Conservation (phyloP, 1,140 invertebrate genomes). For the Drosophila elegans region DNA sequence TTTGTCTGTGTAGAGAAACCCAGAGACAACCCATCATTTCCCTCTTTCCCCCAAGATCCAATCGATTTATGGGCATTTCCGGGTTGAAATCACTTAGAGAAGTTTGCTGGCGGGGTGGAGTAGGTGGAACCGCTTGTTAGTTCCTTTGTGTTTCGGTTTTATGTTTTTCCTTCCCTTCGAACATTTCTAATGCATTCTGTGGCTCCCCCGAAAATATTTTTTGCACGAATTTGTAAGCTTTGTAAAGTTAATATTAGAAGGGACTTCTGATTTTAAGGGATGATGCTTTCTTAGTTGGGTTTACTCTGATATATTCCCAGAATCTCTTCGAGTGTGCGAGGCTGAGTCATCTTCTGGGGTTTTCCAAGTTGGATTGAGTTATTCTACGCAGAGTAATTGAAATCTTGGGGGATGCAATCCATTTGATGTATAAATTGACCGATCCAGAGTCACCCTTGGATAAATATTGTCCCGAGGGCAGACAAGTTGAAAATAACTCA, state of each 20-base stretch:
- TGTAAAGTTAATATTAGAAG: constrained; percentile 72
- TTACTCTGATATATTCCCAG: neutral
- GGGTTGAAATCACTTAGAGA: constrained; percentile 81
- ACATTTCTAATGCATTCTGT: constrained; percentile 41
- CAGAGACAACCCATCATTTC: constrained; percentile 16
- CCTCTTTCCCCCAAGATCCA: constrained; percentile 14
- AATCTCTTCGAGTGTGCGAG: neutral
- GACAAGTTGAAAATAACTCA: constrained; percentile 9
- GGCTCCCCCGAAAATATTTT: constrained; percentile 42
- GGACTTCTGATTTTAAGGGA: constrained; percentile 41
- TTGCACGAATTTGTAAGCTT: constrained; percentile 76
- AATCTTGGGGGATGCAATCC: constrained; percentile 10
- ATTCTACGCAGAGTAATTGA: constrained; percentile 41
- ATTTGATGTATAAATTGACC: constrained; percentile 36
- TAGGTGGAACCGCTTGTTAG: constrained; percentile 57
- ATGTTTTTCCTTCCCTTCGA: constrained; percentile 38
- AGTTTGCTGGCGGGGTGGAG: constrained; percentile 28
- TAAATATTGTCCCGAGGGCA: neutral
- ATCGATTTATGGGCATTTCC: constrained; percentile 81
- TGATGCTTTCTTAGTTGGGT: constrained; percentile 37
- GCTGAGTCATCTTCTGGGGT: constrained; percentile 26
- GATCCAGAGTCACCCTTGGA: constrained; percentile 35
- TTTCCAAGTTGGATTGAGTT: constrained; percentile 24
- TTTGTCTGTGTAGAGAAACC: constrained; percentile 9
- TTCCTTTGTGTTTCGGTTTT: constrained; percentile 65